Evolutionary conservation across 2,888 invertebrate genomes (phyloP).

Genomic region (Latheticus oryzae): DNA sequence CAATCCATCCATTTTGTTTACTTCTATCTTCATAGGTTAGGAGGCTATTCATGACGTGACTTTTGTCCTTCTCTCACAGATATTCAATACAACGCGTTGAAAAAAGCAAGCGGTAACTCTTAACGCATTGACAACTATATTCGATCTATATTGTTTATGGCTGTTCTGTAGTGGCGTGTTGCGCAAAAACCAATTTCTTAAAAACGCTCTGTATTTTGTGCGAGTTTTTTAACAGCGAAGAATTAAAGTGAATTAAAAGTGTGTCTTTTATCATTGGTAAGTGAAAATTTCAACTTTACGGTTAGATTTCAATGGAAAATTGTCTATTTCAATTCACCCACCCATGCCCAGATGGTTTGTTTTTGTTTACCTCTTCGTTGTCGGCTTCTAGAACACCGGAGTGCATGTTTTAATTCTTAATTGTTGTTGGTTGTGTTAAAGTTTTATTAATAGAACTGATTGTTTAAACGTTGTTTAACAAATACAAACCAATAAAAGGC

Average conservation of each 20-base stretch:
- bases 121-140: conserved; percentile 42
- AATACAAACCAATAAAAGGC: too few species aligned
- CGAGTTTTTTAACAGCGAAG: conserved; percentile 21
- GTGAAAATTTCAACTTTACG: conserved; percentile 28
- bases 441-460: too few species aligned
- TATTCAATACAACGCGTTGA: not conserved
- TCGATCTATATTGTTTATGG: conserved; percentile 57
- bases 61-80: not conserved
- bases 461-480: too few species aligned
- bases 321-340: too few species aligned
- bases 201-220: conserved; percentile 44
- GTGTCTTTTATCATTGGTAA: conserved; percentile 27
- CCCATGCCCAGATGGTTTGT: conserved; percentile 58
- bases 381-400: conserved; percentile 44
- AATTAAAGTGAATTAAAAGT: conserved; percentile 36
- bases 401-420: not conserved
- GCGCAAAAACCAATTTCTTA: conserved; percentile 57
- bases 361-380: conserved; percentile 53
- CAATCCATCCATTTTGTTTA: not conserved
- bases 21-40: too few species aligned
- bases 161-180: conserved; percentile 58
- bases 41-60: too few species aligned
- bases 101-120: conserved; percentile 18
- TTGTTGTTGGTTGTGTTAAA: not conserved
- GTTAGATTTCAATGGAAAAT: too few species aligned